Percentiles rank a stretch among this genome's conserved stretches.
Conservation (phyloP, 2,113 vertebrate genomes). For the Arenaria interpres region DNA sequence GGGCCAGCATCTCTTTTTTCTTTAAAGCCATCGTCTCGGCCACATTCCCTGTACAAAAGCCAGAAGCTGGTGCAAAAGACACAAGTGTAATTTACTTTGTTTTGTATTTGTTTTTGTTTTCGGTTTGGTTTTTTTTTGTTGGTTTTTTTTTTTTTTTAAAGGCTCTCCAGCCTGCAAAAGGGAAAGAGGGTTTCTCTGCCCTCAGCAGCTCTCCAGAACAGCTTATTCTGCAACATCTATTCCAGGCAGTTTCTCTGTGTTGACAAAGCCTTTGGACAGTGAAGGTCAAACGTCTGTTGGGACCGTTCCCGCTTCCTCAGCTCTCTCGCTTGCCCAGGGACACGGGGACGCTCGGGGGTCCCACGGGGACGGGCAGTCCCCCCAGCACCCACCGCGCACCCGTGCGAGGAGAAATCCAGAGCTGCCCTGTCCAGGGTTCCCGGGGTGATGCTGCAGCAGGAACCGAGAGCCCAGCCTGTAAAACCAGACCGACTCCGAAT, state of each 20-base stretch:
- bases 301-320: neutral
- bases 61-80: neutral
- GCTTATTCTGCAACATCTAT: neutral
- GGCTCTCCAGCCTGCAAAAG: neutral
- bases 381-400: rapidly evolving
- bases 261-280: neutral
- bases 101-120: neutral
- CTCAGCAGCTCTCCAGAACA: neutral
- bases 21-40: neutral
- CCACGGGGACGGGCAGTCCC: rapidly evolving
- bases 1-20: neutral
- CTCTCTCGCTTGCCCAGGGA: neutral
- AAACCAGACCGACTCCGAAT: neutral
- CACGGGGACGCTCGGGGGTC: neutral
- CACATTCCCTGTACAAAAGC: neutral
- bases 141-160: neutral
- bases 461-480: neutral
- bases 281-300: neutral
- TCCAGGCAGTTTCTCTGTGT: neutral
- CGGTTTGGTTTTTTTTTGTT: too few species aligned
- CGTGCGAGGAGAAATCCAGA: rapidly evolving
- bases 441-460: neutral
- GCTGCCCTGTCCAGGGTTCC: rapidly evolving
- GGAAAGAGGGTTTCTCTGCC: neutral
- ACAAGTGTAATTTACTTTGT: neutral